Conservation (phyloP, 2,113 vertebrate species). For the Cnemophilus loriae region DNA sequence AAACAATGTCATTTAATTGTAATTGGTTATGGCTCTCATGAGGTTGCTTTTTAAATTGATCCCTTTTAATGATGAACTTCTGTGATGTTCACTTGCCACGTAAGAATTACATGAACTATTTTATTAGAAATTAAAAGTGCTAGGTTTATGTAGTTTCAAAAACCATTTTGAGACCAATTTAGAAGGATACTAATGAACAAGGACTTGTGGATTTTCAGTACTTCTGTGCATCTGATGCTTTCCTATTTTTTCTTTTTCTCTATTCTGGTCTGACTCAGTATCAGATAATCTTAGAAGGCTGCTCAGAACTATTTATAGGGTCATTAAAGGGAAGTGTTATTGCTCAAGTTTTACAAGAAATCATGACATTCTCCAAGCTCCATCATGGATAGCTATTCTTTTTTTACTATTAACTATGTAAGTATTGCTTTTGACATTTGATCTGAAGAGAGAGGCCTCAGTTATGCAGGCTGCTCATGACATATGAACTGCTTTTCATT, state of each 20-base stretch:
- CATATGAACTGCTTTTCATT: not conserved
- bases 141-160: not conserved
- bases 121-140: not conserved
- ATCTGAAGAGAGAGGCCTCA: not conserved
- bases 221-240: not conserved
- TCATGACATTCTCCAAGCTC: not conserved
- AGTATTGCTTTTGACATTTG: not conserved
- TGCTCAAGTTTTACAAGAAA: not conserved
- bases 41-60: not conserved
- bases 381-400: not conserved
- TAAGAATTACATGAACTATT: not conserved
- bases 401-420: not conserved
- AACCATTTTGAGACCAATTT: not conserved
- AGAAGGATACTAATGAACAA: not conserved
- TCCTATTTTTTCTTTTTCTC: not conserved
- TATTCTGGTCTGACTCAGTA: not conserved
- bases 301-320: not conserved
- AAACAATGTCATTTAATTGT: not conserved
- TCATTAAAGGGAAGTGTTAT: not conserved
- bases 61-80: not conserved
- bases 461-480: not conserved
- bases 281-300: not conserved
- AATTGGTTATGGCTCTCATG: not conserved
- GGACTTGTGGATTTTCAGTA: not conserved
- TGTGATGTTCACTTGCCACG: not conserved